A percentile compares a stretch with the other conserved stretches of the same genome.
phyloP scores from a whole-genome alignment of 1,140 invertebrate genomes.

The Ceratoteleas bidentatus region DNA sequence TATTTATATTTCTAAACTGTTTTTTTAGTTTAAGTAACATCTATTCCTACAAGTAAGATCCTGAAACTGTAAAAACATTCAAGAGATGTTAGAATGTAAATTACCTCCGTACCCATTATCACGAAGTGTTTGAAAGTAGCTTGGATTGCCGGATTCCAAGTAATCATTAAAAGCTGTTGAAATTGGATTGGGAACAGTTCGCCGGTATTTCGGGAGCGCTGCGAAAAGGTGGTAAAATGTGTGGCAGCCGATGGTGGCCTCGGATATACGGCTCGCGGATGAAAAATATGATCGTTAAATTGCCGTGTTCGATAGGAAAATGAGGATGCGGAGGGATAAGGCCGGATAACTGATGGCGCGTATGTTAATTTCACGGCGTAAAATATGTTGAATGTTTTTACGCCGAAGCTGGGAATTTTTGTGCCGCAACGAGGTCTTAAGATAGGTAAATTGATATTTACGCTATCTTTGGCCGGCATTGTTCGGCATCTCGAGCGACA shows the following conservation, averaged over 20 bases:
- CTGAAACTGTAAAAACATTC: too few species aligned
- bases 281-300: slow-evolving; percentile 59
- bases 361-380: slow-evolving; percentile 61
- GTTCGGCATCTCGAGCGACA: slow-evolving; percentile 61
- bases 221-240: slow-evolving; percentile 27
- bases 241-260: slow-evolving; percentile 32
- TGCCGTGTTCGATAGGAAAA: slow-evolving; percentile 62
- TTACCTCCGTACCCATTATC: too few species aligned
- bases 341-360: slow-evolving; percentile 58
- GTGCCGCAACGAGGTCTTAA: slow-evolving; percentile 27
- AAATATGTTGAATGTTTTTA: slow-evolving; percentile 63
- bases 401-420: slow-evolving; percentile 57
- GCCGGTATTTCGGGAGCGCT: too few species aligned
- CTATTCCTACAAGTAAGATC: too few species aligned
- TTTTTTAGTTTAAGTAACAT: too few species aligned
- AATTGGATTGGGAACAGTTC: not conserved
- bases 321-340: slow-evolving; percentile 50
- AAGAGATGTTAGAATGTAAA: too few species aligned
- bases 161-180: not conserved
- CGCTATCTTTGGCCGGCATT: slow-evolving; percentile 55
- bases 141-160: not conserved
- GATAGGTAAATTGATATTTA: slow-evolving; percentile 64
- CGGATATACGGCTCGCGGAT: slow-evolving; percentile 32
- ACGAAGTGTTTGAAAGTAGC: too few species aligned
- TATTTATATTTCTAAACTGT: too few species aligned